Evolutionary conservation across 1,140 invertebrate genomes (phyloP).

Genomic region (Meteorus sp.): DNA sequence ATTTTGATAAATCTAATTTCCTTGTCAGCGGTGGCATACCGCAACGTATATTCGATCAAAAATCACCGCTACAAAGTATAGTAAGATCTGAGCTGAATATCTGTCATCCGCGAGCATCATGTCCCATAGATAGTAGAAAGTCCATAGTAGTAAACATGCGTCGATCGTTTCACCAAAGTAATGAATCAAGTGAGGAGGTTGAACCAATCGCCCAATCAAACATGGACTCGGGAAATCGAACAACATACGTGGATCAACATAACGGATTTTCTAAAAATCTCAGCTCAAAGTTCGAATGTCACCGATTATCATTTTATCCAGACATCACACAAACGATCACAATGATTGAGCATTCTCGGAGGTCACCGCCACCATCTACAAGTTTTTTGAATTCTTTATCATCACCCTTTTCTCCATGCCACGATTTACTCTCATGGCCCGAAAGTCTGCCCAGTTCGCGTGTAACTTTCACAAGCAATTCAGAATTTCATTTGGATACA

Average conservation of each 20-base stretch:
- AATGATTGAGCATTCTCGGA: constrained; percentile 45
- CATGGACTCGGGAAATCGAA: constrained; percentile 49
- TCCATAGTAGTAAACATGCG: constrained; percentile 43
- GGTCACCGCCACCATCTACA: constrained; percentile 54
- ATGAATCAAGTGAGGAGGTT: constrained; percentile 55
- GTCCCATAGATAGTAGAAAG: constrained; percentile 49
- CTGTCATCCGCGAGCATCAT: constrained; percentile 51
- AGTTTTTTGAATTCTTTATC: constrained; percentile 56
- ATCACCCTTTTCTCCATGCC: constrained; percentile 51
- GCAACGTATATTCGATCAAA: neutral
- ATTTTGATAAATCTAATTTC: no score
- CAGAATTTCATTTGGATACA: constrained; percentile 53
- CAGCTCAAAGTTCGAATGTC: constrained; percentile 48
- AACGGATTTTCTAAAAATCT: constrained; percentile 46
- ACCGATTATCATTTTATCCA: constrained; percentile 27
- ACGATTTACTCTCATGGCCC: constrained; percentile 52
- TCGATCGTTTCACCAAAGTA: constrained; percentile 50
- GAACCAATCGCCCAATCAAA: constrained; percentile 56
- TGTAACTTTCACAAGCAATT: constrained; percentile 55
- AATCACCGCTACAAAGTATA: constrained; percentile 5
- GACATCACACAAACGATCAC: constrained; percentile 39
- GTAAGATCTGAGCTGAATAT: no score
- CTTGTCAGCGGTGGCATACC: no score
- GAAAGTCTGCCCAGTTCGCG: constrained; percentile 55
- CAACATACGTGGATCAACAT: constrained; percentile 44